Evolutionary conservation across 2,113 vertebrate genomes (phyloP).

Genomic region (Octodon degus): DNA sequence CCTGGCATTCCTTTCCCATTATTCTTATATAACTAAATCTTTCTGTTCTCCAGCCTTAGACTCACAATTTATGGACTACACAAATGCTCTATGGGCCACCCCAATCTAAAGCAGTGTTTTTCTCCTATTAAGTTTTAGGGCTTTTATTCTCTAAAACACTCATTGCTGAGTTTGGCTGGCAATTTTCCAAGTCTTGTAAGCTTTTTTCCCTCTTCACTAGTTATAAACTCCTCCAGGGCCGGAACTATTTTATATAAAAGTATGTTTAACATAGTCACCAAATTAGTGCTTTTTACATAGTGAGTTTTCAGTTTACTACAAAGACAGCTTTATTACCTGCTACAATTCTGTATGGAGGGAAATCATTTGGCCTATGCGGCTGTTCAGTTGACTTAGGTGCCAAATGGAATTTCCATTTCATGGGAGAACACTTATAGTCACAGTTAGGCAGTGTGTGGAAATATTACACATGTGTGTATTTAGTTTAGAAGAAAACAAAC

Average conservation of each 20-base stretch:
- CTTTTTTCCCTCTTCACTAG: not conserved
- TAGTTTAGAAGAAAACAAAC: constrained; percentile 13
- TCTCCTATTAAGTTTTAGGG: not conserved
- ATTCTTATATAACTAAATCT: not conserved
- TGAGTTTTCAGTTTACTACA: constrained; percentile 73
- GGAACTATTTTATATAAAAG: constrained; percentile 78
- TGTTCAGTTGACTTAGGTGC: constrained; percentile 63
- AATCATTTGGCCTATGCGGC: constrained; percentile 56
- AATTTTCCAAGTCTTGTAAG: constrained; percentile 49
- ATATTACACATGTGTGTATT: constrained; percentile 27
- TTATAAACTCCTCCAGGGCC: constrained; percentile 68
- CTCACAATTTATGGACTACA: not conserved
- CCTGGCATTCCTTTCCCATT: not conserved
- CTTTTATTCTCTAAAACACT: not conserved
- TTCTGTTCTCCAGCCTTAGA: constrained; percentile 9
- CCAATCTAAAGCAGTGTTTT: not conserved
- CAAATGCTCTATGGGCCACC: not conserved
- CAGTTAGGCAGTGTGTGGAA: not conserved
- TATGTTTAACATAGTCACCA: constrained; percentile 79
- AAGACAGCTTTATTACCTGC: constrained; percentile 79
- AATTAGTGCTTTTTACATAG: constrained; percentile 77
- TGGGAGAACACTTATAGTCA: constrained; percentile 1
- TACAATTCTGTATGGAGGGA: constrained; percentile 58
- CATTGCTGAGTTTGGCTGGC: constrained; percentile 51
- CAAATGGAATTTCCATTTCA: constrained; percentile 71